Evolutionary conservation across 2,888 invertebrate species (phyloP).

Genomic region (Leptopterna dolabrata): DNA sequence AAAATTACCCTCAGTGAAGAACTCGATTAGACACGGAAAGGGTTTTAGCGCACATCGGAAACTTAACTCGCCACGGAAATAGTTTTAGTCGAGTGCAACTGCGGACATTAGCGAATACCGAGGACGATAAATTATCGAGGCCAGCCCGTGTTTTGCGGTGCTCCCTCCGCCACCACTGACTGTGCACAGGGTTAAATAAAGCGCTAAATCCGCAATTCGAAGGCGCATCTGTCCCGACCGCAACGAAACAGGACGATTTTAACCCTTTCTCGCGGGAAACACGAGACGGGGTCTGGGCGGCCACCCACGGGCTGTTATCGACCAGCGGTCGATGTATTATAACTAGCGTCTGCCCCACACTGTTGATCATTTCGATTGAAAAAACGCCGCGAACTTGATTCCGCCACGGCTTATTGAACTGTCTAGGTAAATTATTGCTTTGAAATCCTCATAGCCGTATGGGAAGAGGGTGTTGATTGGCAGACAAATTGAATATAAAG

Average conservation of each 20-base stretch:
- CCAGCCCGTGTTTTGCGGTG: background rate
- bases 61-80: background rate
- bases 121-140: background rate
- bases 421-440: no score
- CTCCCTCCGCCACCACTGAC: background rate
- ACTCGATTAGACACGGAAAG: background rate
- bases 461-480: no score
- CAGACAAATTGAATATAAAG: no score
- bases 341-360: no score
- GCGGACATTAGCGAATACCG: background rate
- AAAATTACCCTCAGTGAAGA: background rate
- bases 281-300: background rate
- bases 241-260: background rate
- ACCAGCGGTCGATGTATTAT: background rate
- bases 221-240: conserved; percentile 10
- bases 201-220: conserved; percentile 1
- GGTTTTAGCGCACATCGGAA: background rate
- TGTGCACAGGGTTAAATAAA: background rate
- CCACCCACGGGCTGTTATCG: background rate
- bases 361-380: no score
- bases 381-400: no score
- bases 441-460: no score
- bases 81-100: background rate
- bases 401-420: no score
- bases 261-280: background rate